Conservation (phyloP, 2,888 invertebrate species). For the Zootermopsis nevadensis region DNA sequence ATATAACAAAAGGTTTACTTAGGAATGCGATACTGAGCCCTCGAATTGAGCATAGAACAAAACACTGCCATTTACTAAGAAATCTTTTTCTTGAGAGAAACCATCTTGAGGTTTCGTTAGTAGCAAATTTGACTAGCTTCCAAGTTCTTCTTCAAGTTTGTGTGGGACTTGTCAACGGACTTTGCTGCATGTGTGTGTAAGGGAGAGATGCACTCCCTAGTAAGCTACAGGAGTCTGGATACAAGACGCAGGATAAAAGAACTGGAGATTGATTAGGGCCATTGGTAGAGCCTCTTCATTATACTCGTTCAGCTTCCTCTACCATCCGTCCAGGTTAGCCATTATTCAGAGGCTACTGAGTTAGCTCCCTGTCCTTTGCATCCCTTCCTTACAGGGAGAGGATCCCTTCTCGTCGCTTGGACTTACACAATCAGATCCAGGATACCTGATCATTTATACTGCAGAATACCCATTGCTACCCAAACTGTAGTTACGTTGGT, state of each 20-base stretch:
- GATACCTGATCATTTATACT: neutral
- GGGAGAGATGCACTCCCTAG: constrained; percentile 24
- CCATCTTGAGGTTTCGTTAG: neutral
- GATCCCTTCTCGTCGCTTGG: constrained; percentile 20
- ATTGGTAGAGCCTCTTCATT: constrained; percentile 40
- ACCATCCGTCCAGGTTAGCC: constrained; percentile 28
- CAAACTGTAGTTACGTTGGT: neutral
- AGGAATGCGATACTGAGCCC: too few species aligned
- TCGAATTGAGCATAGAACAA: too few species aligned
- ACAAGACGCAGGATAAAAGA: constrained; percentile 28
- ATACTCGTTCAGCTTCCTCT: constrained; percentile 27
- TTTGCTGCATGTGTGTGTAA: constrained; percentile 8
- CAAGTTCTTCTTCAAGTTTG: neutral
- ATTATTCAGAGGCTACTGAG: constrained; percentile 35
- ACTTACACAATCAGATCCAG: constrained; percentile 39
- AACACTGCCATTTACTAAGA: too few species aligned
- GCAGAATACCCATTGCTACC: neutral
- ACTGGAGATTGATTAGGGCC: constrained; percentile 41
- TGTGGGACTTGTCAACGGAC: neutral
- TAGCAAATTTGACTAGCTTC: neutral
- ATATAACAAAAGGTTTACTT: too few species aligned
- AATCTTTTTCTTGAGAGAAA: too few species aligned
- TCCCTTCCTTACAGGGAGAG: neutral
- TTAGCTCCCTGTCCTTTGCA: neutral
- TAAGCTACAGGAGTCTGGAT: constrained; percentile 19